Conservation (phyloP, 2,888 invertebrate species). For the Meteorus colon region DNA sequence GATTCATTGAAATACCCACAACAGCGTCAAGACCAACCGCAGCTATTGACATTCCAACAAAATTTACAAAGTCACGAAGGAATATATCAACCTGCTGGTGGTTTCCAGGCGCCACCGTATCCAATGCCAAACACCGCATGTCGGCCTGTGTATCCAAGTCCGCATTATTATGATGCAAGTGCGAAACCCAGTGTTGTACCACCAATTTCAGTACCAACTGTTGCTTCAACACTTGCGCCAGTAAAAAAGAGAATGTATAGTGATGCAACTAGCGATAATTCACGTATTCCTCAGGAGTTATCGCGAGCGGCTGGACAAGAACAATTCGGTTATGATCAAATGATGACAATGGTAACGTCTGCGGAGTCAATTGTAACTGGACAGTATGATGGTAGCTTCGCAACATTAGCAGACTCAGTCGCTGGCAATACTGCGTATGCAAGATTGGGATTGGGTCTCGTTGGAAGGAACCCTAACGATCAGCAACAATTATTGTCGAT, state of each 20-base stretch:
- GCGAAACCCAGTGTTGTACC: constrained; percentile 54
- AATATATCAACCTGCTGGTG: constrained; percentile 63
- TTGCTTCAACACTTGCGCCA: constrained; percentile 61
- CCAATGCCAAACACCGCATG: constrained; percentile 64
- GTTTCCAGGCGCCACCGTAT: constrained; percentile 68
- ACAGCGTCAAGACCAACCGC: constrained; percentile 62
- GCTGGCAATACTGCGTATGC: constrained; percentile 66
- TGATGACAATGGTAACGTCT: constrained; percentile 64
- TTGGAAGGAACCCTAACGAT: constrained; percentile 64
- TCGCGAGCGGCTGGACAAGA: constrained; percentile 60
- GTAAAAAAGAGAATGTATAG: constrained; percentile 69
- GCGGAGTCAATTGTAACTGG: constrained; percentile 60
- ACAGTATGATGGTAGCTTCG: constrained; percentile 67
- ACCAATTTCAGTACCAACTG: constrained; percentile 45
- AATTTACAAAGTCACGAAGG: constrained; percentile 65
- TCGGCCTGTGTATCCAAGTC: constrained; percentile 67
- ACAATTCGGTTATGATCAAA: constrained; percentile 67
- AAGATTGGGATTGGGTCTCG: constrained; percentile 66
- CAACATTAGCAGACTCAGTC: constrained; percentile 64
- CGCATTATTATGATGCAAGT: constrained; percentile 68
- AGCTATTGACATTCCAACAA: constrained; percentile 65
- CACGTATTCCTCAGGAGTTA: constrained; percentile 59
- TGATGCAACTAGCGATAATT: constrained; percentile 57
- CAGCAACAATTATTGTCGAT: constrained; percentile 68
- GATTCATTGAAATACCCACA: constrained; percentile 61